Evolutionary conservation across 2,888 invertebrate species (phyloP), one percentile per base, ranked within the genome.

Genomic region (Celastrina argiolus): DNA sequence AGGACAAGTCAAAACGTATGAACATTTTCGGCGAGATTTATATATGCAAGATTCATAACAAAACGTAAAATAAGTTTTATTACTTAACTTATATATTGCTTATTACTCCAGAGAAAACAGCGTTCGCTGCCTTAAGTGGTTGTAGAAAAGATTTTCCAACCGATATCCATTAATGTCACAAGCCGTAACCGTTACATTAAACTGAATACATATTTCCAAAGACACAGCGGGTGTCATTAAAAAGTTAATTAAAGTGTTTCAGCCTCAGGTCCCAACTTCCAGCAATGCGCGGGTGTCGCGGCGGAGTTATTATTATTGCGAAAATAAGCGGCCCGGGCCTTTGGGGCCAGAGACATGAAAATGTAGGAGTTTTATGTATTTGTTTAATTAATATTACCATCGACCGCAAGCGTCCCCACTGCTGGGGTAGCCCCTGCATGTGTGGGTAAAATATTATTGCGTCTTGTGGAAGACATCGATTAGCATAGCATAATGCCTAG

Each of bases 161-260:
- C 18, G 2, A 16, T 45, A 16, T n/a, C 6, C 45, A 16, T 2
- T 8, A 4, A 51, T 18, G 16, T 42, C 45, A 1, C 22, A 2
- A 16, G 7, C 16, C 6, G 51, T 45, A 18, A 45, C 18, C 22
- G 4, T 51, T 51, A 51, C 51, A 22, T 51, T 22, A 12, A 51
- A 51, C 22, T 51, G 22, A 61, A 61, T 36, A 61, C 22, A 22
- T 61, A 61, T 61, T 61, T 22, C 34, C 39, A 39, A 22, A 36
- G 36, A 61, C 22, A 18, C 18, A 4, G 34, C 18, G 3, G 12
- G 7, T 34, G 22, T 36, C 18, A 34, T 39, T 61, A 61, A 18
- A 61, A 61, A 61, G 39, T 39, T 61, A 61, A 61, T 61, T 61
- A 61, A 61, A 39, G 61, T 61, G 61, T 39, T 56, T 18, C 22